Evolutionary conservation across 2,113 vertebrate genomes (phyloP).

Genomic region (Calidris pygmaea): DNA sequence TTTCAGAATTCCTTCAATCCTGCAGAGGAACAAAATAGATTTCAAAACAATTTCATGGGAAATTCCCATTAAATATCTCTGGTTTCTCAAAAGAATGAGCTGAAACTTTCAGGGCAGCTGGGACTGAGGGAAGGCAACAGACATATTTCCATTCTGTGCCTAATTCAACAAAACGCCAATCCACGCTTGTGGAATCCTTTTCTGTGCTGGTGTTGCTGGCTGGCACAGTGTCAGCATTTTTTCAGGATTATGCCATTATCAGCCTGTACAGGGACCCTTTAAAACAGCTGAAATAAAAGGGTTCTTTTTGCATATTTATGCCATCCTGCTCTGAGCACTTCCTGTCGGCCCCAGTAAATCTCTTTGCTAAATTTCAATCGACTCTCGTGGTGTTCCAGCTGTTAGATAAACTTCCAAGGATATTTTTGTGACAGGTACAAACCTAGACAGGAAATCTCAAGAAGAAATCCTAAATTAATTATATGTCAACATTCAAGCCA

Average conservation of each 20-base stretch:
- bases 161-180: background rate
- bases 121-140: background rate
- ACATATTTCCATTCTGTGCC: background rate
- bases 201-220: background rate
- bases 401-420: conserved; percentile 75
- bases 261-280: conserved; percentile 1
- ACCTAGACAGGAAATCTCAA: conserved; percentile 73
- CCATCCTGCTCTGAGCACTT: conserved; percentile 60
- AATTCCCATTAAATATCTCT: conserved; percentile 7
- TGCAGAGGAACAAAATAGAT: background rate
- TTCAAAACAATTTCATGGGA: background rate
- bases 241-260: conserved; percentile 14
- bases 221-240: conserved; percentile 36
- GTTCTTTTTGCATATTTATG: conserved; percentile 60
- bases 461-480: conserved; percentile 81
- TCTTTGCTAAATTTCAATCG: conserved; percentile 34
- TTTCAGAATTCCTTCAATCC: conserved; percentile 13
- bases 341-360: conserved; percentile 59
- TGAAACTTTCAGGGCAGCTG: conserved; percentile 7
- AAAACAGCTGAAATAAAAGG: conserved; percentile 25
- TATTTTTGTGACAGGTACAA: conserved; percentile 80
- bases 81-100: background rate
- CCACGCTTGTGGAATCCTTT: background rate
- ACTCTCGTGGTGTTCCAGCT: conserved; percentile 55
- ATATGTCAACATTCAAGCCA: conserved; percentile 79